phyloP scores from a whole-genome alignment of 2,797 vertebrate species.

The Bucorvus abyssinicus region DNA sequence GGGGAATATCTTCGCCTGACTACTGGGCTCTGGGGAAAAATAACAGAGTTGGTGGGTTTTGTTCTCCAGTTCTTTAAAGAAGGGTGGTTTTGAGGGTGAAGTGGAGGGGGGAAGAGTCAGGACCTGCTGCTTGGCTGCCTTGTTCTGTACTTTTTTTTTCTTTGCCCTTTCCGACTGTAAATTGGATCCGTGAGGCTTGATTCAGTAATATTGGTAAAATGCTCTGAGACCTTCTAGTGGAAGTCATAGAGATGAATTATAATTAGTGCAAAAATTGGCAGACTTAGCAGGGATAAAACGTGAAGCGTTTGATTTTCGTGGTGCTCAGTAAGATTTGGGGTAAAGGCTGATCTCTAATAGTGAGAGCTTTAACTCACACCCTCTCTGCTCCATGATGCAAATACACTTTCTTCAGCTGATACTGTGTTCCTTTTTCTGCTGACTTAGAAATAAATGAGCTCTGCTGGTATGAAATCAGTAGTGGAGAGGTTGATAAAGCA shows the following conservation, averaged over 20 bases:
- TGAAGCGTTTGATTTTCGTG: not conserved
- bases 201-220: not conserved
- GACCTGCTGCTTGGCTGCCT: not conserved
- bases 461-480: not conserved
- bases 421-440: not conserved
- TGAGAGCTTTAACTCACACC: not conserved
- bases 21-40: not conserved
- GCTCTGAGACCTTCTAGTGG: constrained; percentile 4
- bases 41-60: not conserved
- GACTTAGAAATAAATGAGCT: not conserved
- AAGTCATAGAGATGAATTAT: constrained; percentile 30
- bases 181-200: not conserved
- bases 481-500: not conserved
- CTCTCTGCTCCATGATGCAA: not conserved
- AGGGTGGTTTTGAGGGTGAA: not conserved
- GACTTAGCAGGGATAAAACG: not conserved
- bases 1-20: not conserved
- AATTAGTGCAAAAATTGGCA: constrained; percentile 50
- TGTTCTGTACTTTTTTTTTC: not conserved
- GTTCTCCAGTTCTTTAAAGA: not conserved
- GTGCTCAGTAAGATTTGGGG: not conserved
- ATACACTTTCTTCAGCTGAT: not conserved
- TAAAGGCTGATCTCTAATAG: not conserved
- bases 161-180: not conserved
- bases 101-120: not conserved